phyloP scores from a whole-genome alignment of 2,113 vertebrate genomes.

The Limnothrissa miodon region DNA sequence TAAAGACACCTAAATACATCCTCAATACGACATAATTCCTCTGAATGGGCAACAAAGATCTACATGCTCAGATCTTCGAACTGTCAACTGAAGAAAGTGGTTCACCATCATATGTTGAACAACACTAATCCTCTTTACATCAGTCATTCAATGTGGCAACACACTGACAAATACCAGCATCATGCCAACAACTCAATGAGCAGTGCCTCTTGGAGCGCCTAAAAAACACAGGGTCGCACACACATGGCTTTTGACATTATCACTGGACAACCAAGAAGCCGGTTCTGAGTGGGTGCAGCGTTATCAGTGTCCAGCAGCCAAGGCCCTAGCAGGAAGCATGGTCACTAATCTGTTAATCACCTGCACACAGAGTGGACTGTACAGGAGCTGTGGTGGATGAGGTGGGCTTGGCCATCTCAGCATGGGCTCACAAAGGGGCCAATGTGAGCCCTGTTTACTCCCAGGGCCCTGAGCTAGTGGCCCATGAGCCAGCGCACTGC shows the following conservation, averaged over 20 bases:
- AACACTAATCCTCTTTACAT: not conserved
- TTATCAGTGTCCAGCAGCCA: not conserved
- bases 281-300: not conserved
- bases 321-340: not conserved
- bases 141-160: not conserved
- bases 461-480: not conserved
- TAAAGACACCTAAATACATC: not conserved
- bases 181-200: not conserved
- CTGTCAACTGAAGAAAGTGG: not conserved
- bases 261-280: slow-evolving; percentile 5
- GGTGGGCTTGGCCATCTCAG: not conserved
- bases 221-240: not conserved
- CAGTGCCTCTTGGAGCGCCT: not conserved
- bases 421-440: not conserved
- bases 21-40: not conserved
- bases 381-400: not conserved
- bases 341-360: not conserved
- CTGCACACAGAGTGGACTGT: not conserved
- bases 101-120: not conserved
- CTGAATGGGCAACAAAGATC: not conserved
- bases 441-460: not conserved
- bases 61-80: not conserved
- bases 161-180: not conserved
- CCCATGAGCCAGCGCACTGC: not conserved
- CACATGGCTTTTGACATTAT: not conserved